Conservation (phyloP, 2,113 vertebrate genomes). For the Anolis sagrei region DNA sequence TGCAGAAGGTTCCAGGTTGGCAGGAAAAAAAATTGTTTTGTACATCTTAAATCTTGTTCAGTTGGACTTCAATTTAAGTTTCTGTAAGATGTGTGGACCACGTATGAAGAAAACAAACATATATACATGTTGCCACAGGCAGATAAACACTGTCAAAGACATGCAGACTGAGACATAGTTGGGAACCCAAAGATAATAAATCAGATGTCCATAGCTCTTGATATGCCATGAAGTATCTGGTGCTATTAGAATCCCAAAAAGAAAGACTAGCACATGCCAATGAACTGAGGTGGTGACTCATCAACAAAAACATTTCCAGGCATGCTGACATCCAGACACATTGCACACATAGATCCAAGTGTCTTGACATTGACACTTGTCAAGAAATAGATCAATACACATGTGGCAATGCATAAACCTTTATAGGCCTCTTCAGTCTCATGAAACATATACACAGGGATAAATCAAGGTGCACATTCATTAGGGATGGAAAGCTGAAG, state of each 20-base stretch:
- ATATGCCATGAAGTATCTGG: background rate
- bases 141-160: background rate
- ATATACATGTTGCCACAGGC: background rate
- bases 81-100: background rate
- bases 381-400: background rate
- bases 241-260: conserved; percentile 1
- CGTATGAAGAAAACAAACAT: background rate
- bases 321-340: background rate
- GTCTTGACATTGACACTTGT: background rate
- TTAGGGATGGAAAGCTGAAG: conserved; percentile 4
- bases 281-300: background rate
- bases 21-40: background rate
- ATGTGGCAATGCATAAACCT: background rate
- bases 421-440: background rate
- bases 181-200: background rate
- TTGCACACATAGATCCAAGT: background rate
- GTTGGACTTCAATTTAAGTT: background rate
- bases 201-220: background rate
- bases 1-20: background rate
- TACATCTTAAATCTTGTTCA: background rate
- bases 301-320: conserved; percentile 1
- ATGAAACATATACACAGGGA: conserved; percentile 40
- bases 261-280: background rate
- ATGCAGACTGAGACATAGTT: background rate
- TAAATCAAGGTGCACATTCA: conserved; percentile 34